Conservation (phyloP, 2,888 invertebrate species). For the Ypsolopha scabrella region DNA sequence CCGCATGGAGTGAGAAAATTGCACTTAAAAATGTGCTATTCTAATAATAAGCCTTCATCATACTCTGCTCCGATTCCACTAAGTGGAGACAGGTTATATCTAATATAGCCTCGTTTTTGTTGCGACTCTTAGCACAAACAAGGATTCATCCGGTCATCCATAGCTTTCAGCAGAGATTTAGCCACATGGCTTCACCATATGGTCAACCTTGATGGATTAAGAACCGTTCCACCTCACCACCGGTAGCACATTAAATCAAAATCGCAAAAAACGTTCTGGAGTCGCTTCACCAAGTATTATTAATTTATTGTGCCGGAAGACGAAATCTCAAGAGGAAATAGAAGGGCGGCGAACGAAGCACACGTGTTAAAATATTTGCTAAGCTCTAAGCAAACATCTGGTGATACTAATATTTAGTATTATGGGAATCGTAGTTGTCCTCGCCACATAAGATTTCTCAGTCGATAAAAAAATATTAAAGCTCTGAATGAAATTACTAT, state of each 20-base stretch:
- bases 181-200: constrained; percentile 29
- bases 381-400: constrained; percentile 58
- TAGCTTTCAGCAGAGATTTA: constrained; percentile 19
- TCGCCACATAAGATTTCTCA: background rate
- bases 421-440: constrained; percentile 3
- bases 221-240: constrained; percentile 12
- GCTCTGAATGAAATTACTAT: background rate
- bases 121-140: constrained; percentile 26
- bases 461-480: background rate
- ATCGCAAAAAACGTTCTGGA: constrained; percentile 38
- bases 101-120: constrained; percentile 18
- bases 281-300: constrained; percentile 42
- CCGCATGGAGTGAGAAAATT: constrained; percentile 54
- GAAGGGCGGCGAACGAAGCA: constrained; percentile 51
- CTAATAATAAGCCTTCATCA: constrained; percentile 42
- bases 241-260: constrained; percentile 40
- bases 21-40: constrained; percentile 48
- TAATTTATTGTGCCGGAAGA: constrained; percentile 67
- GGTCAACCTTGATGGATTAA: constrained; percentile 28
- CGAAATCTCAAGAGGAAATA: constrained; percentile 68
- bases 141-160: constrained; percentile 38
- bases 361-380: constrained; percentile 71
- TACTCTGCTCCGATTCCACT: constrained; percentile 26
- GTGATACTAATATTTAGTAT: constrained; percentile 28
- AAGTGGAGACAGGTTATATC: constrained; percentile 46